Percentiles rank a stretch among this genome's conserved stretches.
phyloP scores from a whole-genome alignment of 2,888 invertebrate genomes.

The Chromoteleia sp. region DNA sequence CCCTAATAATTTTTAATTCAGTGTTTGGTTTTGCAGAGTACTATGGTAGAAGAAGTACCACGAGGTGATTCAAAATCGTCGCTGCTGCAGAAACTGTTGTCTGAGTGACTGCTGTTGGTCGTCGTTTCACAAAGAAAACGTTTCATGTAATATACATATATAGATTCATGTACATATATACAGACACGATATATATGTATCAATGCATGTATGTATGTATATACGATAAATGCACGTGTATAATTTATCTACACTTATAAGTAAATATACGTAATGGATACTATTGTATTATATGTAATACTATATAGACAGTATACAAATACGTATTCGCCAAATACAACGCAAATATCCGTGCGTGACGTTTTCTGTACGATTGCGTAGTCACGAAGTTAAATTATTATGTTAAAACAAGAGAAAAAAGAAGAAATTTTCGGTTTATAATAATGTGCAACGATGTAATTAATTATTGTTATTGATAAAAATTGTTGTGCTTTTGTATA shows the following conservation, averaged over 20 bases:
- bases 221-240: constrained; percentile 65
- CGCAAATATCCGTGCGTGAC: constrained; percentile 77
- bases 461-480: constrained; percentile 36
- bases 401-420: not conserved
- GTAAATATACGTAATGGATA: constrained; percentile 80
- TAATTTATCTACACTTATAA: constrained; percentile 77
- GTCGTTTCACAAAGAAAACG: constrained; percentile 78
- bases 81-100: constrained; percentile 93
- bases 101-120: constrained; percentile 88
- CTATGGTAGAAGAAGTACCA: constrained; percentile 89
- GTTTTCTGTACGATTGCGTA: constrained; percentile 68
- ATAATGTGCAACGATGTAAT: constrained; percentile 53
- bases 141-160: constrained; percentile 73
- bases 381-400: constrained; percentile 30
- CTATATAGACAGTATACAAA: constrained; percentile 82
- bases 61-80: constrained; percentile 93
- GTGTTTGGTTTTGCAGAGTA: constrained; percentile 86
- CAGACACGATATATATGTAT: constrained; percentile 72
- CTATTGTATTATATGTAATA: constrained; percentile 80
- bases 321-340: constrained; percentile 83
- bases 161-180: constrained; percentile 72
- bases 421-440: constrained; percentile 13
- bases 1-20: constrained; percentile 42
- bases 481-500: constrained; percentile 65
- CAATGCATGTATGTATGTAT: constrained; percentile 67